phyloP scores from a whole-genome alignment of 2,113 vertebrate genomes.

The Peromyscus leucopus region DNA sequence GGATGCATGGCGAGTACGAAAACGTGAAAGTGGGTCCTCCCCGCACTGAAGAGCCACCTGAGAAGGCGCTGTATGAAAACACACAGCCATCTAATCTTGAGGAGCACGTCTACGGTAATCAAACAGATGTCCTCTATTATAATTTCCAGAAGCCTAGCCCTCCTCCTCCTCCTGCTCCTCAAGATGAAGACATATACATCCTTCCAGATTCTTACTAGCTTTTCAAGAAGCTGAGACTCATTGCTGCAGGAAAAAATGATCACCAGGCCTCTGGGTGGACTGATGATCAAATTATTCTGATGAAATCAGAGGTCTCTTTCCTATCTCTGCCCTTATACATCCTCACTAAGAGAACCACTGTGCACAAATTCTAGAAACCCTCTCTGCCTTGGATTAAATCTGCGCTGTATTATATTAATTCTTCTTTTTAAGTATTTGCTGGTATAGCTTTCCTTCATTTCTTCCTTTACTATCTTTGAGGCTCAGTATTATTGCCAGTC shows the following conservation, averaged over 20 bases:
- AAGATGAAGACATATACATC: conserved; percentile 78
- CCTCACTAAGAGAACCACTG: not conserved
- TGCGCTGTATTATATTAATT: not conserved
- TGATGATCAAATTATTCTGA: not conserved
- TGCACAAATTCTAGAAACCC: not conserved
- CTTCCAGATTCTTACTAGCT: conserved; percentile 71
- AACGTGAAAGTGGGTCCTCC: conserved; percentile 23
- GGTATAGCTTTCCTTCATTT: not conserved
- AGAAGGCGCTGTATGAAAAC: conserved; percentile 73
- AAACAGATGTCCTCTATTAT: not conserved
- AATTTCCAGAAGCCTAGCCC: not conserved
- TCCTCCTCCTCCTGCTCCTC: not conserved
- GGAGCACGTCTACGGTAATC: conserved; percentile 69
- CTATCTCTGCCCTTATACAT: not conserved
- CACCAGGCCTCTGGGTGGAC: not conserved
- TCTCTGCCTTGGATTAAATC: not conserved
- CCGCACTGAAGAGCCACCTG: not conserved
- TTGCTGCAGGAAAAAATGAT: not conserved
- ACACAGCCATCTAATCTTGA: not conserved
- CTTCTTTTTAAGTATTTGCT: not conserved
- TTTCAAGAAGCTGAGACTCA: not conserved
- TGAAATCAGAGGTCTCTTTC: not conserved
- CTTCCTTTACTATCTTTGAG: not conserved
- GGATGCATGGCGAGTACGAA: conserved; percentile 38
- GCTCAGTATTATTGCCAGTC: not conserved